Evolutionary conservation across 2,888 invertebrate genomes (phyloP), one percentile per base, ranked within the genome.

Genomic region (Eustalomyia histrio): DNA sequence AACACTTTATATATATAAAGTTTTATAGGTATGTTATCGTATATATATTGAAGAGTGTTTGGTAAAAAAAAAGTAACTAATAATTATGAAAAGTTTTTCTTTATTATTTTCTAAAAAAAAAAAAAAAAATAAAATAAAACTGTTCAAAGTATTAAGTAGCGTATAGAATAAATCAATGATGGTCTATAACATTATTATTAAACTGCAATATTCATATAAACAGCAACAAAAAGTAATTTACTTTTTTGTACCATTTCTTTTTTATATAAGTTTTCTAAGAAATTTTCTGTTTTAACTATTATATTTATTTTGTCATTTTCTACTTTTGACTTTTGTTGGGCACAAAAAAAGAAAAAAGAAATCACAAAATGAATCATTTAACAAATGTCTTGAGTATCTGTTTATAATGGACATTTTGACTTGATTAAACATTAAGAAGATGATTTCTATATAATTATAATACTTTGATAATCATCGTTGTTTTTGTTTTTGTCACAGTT

Each of bases 21-120:
- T 53, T 65, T 71, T 58, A 52, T 29, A 71, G 47, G 43, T 12
- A 60, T 3, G 21, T 29, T 9, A 60, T n/a, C n/a, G n/a, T 21
- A 60, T 17, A 17, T 18, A 18, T 12, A 6, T 1, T 2, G 64
- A 71, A 39, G 17, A 60, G 21, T 55, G 55, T 43, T 64, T 53
- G 53, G 35, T 65, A 64, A 52, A 55, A 55, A 29, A 5, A 7
- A 16, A 39, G 2, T 57, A 60, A 50, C 43, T 65, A 73, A 76
- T 73, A 76, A 80, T 68, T 80, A 67, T 39, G 39, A 58, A 68
- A 76, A 76, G n/a, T 73, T 79, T 64, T 60, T 18, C 33, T 68
- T 16, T 58, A 61, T 24, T n/a, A n/a, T n/a, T n/a, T n/a, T n/a
- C n/a, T n/a, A n/a, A n/a, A n/a, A n/a, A n/a, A n/a, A n/a, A n/a